Conservation (phyloP, 2,888 invertebrate species). For the Bombyx huttoni region DNA sequence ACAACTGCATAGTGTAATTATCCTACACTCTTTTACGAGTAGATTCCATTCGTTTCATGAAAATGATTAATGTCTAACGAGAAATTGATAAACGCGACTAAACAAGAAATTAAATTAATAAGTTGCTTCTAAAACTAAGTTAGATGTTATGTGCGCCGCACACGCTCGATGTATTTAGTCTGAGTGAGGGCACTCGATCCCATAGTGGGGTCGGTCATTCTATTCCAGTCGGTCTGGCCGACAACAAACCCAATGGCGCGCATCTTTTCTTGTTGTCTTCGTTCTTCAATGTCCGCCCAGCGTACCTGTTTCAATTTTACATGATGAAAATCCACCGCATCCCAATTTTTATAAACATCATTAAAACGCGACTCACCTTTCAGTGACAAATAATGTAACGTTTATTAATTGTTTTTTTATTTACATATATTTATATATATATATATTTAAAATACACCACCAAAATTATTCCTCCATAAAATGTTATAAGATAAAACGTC, state of each 20-base stretch:
- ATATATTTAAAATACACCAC: neutral
- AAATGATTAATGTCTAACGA: too few relatives aligned
- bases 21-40: too few relatives aligned
- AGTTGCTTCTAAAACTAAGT: neutral
- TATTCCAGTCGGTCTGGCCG: conserved; percentile 95
- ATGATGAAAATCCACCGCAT: conserved; percentile 34
- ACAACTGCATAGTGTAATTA: too few relatives aligned
- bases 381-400: neutral
- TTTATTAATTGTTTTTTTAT: neutral
- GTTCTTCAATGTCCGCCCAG: conserved; percentile 98
- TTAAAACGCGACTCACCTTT: conserved; percentile 3
- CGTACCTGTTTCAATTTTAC: conserved; percentile 83
- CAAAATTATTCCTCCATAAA: neutral
- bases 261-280: conserved; percentile 91
- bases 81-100: too few relatives aligned
- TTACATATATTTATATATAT: too few relatives aligned
- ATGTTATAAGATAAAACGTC: neutral
- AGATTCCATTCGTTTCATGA: too few relatives aligned
- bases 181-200: conserved; percentile 92
- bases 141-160: conserved; percentile 29
- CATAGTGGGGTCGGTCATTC: conserved; percentile 93
- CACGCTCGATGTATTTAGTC: conserved; percentile 90
- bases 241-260: conserved; percentile 97
- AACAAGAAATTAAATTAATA: too few relatives aligned
- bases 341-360: neutral